These are phyloP conservation scores for Tricholaema leucomelas DNA, from an alignment of 2,113 vertebrate genomes.

Conservation along the genomic window DNA sequence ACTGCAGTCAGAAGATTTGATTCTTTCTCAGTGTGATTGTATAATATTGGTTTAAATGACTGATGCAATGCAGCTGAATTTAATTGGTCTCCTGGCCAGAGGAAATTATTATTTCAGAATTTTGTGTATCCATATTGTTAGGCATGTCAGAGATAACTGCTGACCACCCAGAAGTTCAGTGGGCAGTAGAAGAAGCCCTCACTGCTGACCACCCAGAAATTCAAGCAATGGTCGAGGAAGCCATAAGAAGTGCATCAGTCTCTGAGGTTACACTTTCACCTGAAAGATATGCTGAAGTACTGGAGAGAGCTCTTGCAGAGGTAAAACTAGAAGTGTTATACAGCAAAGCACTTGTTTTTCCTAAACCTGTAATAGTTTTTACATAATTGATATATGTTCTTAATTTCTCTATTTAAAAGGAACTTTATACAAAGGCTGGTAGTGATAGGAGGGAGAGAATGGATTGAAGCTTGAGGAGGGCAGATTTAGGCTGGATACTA, in stretches of 20 bases:
- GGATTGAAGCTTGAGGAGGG: too few species aligned
- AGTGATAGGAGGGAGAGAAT: too few species aligned
- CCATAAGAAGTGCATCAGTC: constrained; percentile 63
- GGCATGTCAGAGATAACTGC: constrained; percentile 70
- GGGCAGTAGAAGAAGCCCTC: constrained; percentile 70
- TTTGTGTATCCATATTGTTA: background rate
- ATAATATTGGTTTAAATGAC: background rate
- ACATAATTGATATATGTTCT: background rate
- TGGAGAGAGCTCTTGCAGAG: constrained; percentile 76
- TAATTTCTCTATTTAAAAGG: background rate
- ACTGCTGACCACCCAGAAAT: constrained; percentile 74
- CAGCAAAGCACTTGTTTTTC: background rate
- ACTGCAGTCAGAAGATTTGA: background rate
- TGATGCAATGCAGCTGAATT: background rate
- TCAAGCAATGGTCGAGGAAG: constrained; percentile 68
- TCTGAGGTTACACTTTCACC: constrained; percentile 42
- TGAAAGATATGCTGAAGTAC: constrained; percentile 70
- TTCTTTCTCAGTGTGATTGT: background rate
- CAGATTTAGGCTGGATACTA: too few species aligned
- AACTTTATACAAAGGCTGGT: too few species aligned
- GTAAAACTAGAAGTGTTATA: constrained; percentile 61
- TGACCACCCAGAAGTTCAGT: constrained; percentile 83
- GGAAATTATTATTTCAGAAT: background rate
- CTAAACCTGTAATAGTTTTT: background rate
- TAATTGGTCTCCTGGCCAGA: background rate